Evolutionary conservation across 53 echinoderm and acorn worm species (phyloP).

Genomic region (Patiria pectinifera): DNA sequence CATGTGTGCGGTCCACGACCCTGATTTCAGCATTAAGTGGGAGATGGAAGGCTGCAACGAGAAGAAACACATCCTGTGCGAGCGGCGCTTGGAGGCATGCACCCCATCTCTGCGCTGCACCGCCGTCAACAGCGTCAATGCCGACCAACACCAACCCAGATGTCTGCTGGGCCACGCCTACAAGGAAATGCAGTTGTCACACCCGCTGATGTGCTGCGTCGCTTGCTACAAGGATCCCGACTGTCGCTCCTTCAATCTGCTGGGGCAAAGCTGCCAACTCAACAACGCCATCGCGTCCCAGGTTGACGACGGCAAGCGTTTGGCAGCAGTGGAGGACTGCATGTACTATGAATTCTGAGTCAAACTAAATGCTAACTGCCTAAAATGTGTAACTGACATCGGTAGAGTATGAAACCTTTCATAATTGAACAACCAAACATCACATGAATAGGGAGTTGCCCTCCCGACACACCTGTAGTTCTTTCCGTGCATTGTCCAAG

Average conservation of each 20-base stretch:
- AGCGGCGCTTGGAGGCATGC: background rate
- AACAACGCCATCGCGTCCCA: constrained; percentile 63
- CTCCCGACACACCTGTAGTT: no score
- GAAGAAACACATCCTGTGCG: background rate
- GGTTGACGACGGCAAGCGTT: constrained; percentile 37
- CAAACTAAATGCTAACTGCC: no score
- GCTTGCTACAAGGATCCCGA: constrained; percentile 39
- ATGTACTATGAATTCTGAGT: constrained; percentile 8
- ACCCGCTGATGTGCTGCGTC: constrained; percentile 41
- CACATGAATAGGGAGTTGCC: no score
- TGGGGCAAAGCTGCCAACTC: constrained; percentile 26
- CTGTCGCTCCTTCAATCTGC: constrained; percentile 50
- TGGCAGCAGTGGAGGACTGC: background rate
- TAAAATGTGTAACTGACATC: no score
- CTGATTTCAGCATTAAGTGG: background rate
- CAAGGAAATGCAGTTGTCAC: constrained; percentile 14
- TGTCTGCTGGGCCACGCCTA: constrained; percentile 25
- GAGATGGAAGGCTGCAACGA: background rate
- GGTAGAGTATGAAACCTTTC: no score
- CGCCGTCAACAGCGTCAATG: background rate
- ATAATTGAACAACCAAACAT: no score
- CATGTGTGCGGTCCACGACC: background rate
- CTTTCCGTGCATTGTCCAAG: no score
- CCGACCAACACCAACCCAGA: background rate
- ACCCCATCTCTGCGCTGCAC: constrained; percentile 6